Percentiles rank a stretch among this genome's conserved stretches.
phyloP scores from a whole-genome alignment of 2,797 vertebrate genomes.

The Allobates femoralis region DNA sequence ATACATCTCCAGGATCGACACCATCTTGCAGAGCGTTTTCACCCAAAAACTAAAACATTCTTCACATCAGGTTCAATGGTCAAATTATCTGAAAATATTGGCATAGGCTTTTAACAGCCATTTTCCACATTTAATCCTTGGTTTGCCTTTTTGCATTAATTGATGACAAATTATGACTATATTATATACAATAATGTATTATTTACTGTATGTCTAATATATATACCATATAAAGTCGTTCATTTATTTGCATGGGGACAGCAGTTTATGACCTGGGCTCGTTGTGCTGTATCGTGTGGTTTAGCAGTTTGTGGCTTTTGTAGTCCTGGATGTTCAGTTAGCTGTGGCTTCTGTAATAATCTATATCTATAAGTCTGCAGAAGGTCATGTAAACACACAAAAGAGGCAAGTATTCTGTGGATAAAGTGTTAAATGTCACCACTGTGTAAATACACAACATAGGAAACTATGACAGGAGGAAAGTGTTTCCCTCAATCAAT shows the following conservation, averaged over 20 bases:
- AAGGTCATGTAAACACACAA: neutral
- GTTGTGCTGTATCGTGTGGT: neutral
- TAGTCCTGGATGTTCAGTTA: neutral
- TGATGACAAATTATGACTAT: too few relatives aligned
- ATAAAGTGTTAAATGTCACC: slow-evolving; percentile 3
- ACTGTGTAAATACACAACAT: neutral
- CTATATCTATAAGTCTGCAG: neutral
- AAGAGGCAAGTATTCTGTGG: neutral
- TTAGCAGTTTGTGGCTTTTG: slow-evolving; percentile 29
- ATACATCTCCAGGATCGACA: too few relatives aligned
- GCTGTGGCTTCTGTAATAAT: neutral
- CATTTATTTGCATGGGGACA: neutral
- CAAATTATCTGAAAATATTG: neutral
- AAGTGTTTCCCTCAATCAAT: neutral
- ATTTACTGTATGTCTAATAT: neutral
- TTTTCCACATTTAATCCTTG: neutral
- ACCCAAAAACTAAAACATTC: neutral
- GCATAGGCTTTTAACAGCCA: neutral
- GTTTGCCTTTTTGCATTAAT: neutral
- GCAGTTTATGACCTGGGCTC: neutral
- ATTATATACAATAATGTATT: too few relatives aligned
- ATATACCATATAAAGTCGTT: neutral
- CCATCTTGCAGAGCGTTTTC: too few relatives aligned
- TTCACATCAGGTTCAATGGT: neutral
- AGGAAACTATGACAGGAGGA: slow-evolving; percentile 13